A percentile compares a stretch with the other conserved stretches of the same genome.
Evolutionary conservation across 1,140 invertebrate species (phyloP).

Genomic region (Centruroides sculpturatus): DNA sequence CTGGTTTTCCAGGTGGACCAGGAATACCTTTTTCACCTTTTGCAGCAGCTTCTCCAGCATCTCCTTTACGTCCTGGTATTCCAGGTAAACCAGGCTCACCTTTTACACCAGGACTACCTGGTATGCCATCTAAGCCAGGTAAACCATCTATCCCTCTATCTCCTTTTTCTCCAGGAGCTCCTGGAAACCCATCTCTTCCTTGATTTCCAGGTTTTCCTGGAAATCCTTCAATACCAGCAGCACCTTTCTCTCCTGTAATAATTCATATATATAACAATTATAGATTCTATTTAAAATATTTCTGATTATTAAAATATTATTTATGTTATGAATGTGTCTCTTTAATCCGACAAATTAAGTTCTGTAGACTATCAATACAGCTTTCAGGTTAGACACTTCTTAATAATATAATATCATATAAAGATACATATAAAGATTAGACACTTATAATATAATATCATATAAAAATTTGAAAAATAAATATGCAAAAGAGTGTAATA

Average conservation of each 20-base stretch:
- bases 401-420: too few relatives aligned
- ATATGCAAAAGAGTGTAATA: too few relatives aligned
- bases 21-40: slow-evolving; percentile 16
- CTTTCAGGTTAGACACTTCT: too few relatives aligned
- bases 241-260: slow-evolving; percentile 14
- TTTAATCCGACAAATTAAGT: too few relatives aligned
- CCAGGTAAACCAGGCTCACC: slow-evolving; percentile 31
- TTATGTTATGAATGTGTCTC: too few relatives aligned
- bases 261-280: too few relatives aligned
- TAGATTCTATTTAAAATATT: too few relatives aligned
- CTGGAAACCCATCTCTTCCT: slow-evolving; percentile 19
- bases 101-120: slow-evolving; percentile 37
- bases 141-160: slow-evolving; percentile 14
- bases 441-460: too few relatives aligned
- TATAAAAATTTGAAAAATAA: too few relatives aligned
- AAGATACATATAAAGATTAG: too few relatives aligned
- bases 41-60: slow-evolving; percentile 11
- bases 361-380: too few relatives aligned
- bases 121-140: slow-evolving; percentile 19
- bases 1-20: slow-evolving; percentile 14
- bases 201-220: slow-evolving; percentile 13
- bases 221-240: slow-evolving; percentile 14
- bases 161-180: slow-evolving; percentile 19
- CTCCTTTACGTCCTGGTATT: slow-evolving; percentile 20
- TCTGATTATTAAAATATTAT: too few relatives aligned